Evolutionary conservation across 1,140 invertebrate species (phyloP), one percentile per base, ranked within the genome.

Genomic region (Lethrus apterus): DNA sequence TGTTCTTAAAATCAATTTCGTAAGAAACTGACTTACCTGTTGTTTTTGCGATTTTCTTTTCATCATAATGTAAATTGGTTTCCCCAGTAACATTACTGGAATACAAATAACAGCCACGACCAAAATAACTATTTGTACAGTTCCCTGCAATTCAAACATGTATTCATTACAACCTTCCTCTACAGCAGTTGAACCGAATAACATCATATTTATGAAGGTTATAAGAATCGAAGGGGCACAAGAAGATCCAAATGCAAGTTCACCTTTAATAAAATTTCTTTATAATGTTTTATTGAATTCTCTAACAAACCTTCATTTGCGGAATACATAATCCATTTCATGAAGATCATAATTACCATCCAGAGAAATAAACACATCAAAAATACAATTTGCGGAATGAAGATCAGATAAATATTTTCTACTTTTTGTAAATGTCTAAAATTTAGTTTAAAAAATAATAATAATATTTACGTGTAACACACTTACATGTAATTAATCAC

Each of bases 381-480:
- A 72, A 98, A 97, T 26, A 98, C 66, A 5, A 97, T 64, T 73
- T 97, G 90, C 4, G 95, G 95, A n/a, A n/a, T 38, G 98, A 68
- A 66, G 96, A 98, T 70, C 96, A 89, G 55, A 91, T 78, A 48
- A 96, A 57, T 32, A 98, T 84, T 60, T 84, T 89, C 31, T 87
- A 70, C 40, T 77, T 75, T 55, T 79, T 79, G 53, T 80, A 92
- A 93, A 70, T 86, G 79, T 52, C 84, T 88, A 65, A 30, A 71
- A 68, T n/a, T n/a, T n/a, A n/a, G n/a, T n/a, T n/a, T n/a, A n/a
- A n/a, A n/a, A n/a, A n/a, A n/a, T 40, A 19, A 24, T 40, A 11
- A 46, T 20, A 21, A 48, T 56, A 2, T 23, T 26, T 41, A 36
- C 5, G 15, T 17, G 11, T 17, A 4, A 15, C 3, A 26, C 2